Base-by-base conservation (phyloP, 2,113 vertebrate genomes). In the Eulacestoma nigropectus region DNA sequence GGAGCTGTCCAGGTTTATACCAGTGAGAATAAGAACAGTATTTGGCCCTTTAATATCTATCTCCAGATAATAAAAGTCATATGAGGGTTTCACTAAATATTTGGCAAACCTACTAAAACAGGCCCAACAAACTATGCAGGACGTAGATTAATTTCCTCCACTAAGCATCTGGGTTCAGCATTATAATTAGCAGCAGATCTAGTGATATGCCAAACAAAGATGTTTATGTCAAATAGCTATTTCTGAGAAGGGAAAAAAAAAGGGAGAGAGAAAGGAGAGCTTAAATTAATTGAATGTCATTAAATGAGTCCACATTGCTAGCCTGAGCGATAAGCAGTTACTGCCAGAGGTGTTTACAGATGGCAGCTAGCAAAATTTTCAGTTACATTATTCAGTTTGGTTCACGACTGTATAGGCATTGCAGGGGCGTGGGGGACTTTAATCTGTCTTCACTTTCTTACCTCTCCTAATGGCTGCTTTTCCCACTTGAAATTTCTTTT, bases 171-270 rank as follows among this genome's bases (percentile, higher is more conserved):
- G 96, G 96, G 95, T 96, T 96, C 92, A 93, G 89, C 96, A 93
- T 94, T 91, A 94, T 97, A 97, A 97, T 97, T 97, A 96, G 88
- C 96, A 95, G 88, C 96, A 97, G 96, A 97, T 96, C 94, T 87
- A 86, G 90, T 78, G 94, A 97, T 96, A 96, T 55, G 90, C 83
- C 89, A 96, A 96, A 96, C 94, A 96, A 97, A 96, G 92, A 94
- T 92, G 96, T 96, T 94, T 96, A 94, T 97, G 93, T 96, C 94
- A 95, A 97, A 97, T 53, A 90, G 83, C 70, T 95, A 39, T 94
- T 97, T 93, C 85, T 89, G 94, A 76, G 77, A 86, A 62, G 33
- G 13, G 27, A 22, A 47, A 33, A 57, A 62, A 72, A 79, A 49
- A 47, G 16, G 39, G 15, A 49, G 13, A 22, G 27, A 12, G 57